phyloP scores from a whole-genome alignment of 2,888 invertebrate genomes.

The Oscheius sp. region DNA sequence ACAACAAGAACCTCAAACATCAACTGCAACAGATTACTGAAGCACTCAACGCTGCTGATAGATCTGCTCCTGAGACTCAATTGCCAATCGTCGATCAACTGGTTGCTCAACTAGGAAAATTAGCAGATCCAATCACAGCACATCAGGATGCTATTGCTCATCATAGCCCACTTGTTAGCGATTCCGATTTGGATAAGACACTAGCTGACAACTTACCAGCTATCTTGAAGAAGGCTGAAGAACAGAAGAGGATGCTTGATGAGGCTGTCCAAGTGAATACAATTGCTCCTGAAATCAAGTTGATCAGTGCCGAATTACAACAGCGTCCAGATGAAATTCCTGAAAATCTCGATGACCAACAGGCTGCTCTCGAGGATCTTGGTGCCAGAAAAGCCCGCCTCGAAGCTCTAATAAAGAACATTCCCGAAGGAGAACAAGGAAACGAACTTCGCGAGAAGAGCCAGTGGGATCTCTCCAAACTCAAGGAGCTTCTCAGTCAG shows the following conservation, averaged over 20 bases:
- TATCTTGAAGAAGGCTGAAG: constrained; percentile 22
- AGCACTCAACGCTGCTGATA: neutral
- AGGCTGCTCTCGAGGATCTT: constrained; percentile 43
- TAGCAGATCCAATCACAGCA: neutral
- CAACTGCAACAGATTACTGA: constrained; percentile 11
- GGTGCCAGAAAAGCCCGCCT: constrained; percentile 41
- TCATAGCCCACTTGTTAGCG: constrained; percentile 17
- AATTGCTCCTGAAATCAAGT: constrained; percentile 43
- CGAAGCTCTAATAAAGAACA: constrained; percentile 40
- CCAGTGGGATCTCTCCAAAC: constrained; percentile 48
- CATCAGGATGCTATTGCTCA: constrained; percentile 6
- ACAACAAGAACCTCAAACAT: constrained; percentile 16
- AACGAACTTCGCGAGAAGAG: constrained; percentile 48
- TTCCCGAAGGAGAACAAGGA: constrained; percentile 39
- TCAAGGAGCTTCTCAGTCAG: constrained; percentile 47
- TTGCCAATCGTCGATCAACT: constrained; percentile 17
- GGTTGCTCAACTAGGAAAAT: neutral
- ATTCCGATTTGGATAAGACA: constrained; percentile 19
- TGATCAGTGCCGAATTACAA: constrained; percentile 40
- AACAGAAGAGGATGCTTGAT: constrained; percentile 34
- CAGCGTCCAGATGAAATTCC: constrained; percentile 35
- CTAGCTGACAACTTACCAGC: constrained; percentile 27
- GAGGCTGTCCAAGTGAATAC: constrained; percentile 38
- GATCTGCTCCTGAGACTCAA: constrained; percentile 16
- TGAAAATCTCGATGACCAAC: constrained; percentile 43